These are phyloP conservation scores for Drosophila subquinaria DNA, from an alignment of 2,888 invertebrate species.

Conservation along the genomic window DNA sequence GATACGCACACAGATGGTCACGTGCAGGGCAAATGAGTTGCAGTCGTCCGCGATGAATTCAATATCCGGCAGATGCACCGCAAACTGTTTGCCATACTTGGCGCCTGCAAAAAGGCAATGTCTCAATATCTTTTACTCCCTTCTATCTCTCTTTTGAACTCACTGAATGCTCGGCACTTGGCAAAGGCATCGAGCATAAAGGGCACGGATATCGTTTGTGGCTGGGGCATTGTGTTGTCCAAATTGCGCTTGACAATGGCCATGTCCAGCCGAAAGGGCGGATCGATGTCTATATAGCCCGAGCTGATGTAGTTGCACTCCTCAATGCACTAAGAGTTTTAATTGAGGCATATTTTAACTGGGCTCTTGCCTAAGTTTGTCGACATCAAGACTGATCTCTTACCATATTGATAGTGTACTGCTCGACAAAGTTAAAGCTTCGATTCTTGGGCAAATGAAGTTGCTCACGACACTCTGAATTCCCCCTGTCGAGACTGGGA, in stretches of 20 bases:
- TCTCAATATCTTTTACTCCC: not conserved
- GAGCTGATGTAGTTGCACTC: conserved; percentile 67
- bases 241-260: conserved; percentile 46
- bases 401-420: conserved; percentile 66
- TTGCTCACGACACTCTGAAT: conserved; percentile 36
- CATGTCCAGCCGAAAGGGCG: conserved; percentile 62
- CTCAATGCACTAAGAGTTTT: conserved; percentile 61
- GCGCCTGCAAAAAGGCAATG: conserved; percentile 37
- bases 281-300: conserved; percentile 65
- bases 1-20: conserved; percentile 68
- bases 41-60: conserved; percentile 62
- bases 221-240: conserved; percentile 45
- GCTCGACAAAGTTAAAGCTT: conserved; percentile 47
- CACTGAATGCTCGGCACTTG: conserved; percentile 61
- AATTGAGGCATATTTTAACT: not conserved
- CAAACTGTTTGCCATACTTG: conserved; percentile 43
- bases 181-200: conserved; percentile 60
- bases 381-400: not conserved
- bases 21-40: conserved; percentile 60
- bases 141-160: conserved; percentile 16
- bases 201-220: conserved; percentile 35
- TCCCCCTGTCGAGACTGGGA: conserved; percentile 53
- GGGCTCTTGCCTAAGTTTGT: too few species aligned
- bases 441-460: conserved; percentile 42
- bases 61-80: conserved; percentile 61